These are phyloP conservation scores for Drosophila pallidifrons DNA, from an alignment of 1,140 invertebrate species.

Conservation along the genomic window DNA sequence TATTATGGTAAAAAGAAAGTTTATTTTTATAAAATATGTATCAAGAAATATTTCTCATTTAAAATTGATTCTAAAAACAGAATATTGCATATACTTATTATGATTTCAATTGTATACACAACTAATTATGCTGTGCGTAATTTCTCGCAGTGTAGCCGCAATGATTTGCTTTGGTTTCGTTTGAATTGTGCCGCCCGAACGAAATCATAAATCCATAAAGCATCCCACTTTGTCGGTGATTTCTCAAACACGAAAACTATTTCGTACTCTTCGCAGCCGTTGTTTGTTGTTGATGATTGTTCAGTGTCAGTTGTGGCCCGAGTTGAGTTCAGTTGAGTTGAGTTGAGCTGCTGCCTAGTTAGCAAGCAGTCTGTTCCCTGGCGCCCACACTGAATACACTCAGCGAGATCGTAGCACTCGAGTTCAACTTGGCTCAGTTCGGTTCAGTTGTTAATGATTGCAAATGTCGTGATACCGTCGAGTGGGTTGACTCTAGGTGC, in stretches of 20 bases:
- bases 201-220: constrained; percentile 59
- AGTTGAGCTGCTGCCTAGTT: constrained; percentile 1
- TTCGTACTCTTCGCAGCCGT: constrained; percentile 13
- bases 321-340: neutral
- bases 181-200: constrained; percentile 54
- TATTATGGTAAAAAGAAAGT: no score
- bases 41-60: no score
- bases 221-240: constrained; percentile 61
- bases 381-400: constrained; percentile 18
- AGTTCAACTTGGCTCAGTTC: constrained; percentile 9
- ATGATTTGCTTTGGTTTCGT: constrained; percentile 50
- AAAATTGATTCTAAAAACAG: no score
- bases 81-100: no score
- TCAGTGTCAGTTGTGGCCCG: constrained; percentile 19
- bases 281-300: constrained; percentile 29
- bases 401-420: neutral
- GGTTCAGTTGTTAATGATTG: constrained; percentile 54
- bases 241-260: constrained; percentile 58
- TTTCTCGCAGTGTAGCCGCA: constrained; percentile 26
- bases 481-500: constrained; percentile 50
- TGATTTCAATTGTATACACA: neutral
- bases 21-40: no score
- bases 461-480: constrained; percentile 62
- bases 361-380: neutral
- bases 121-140: neutral